Base-by-base conservation (phyloP, 2,888 invertebrate genomes). In the Stratiomys singularior region DNA sequence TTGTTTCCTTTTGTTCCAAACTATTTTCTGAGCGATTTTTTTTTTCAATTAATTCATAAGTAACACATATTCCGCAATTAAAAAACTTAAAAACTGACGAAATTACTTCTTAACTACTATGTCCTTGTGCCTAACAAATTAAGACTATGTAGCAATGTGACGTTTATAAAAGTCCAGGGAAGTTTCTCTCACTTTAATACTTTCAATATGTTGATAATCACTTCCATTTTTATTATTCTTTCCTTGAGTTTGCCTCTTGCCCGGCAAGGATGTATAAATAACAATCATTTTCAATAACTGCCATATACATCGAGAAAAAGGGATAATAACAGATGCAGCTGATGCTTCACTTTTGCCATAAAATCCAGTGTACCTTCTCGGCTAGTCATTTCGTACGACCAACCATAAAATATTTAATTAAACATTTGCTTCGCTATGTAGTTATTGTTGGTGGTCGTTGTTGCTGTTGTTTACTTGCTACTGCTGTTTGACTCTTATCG, bases 351-450 rank as follows among this genome's bases (percentile, higher is more conserved):
- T 63, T 63, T 63, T 25, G 11, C 37, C 66, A 66, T 66, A 66
- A 66, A 66, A 66, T 37, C 66, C 66, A 37, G 27, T 28, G 18
- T 66, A 37, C 66, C 52, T 66, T 66, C 52, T 52, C 25, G 18
- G 5, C 37, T 66, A 66, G 37, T 30, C 64, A 64, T 64, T 28
- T 27, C 37, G 37, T 66, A 66, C 66, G 66, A 37, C 37, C 66
- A 66, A 66, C 66, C 66, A 66, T 66, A 66, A 66, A 66, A 66
- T 66, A 66, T 66, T 66, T 66, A 66, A 66, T 66, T 66, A 66
- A 66, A 66, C 66, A 66, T 66, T 66, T 66, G 66, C 66, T 66
- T 37, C 37, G 3, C 37, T 37, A 37, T 37, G 37, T 37, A 7
- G 37, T 37, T 52, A 52, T 52, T 52, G 52, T 52, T 52, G 4